Conservation (phyloP, 2,113 vertebrate species). For the Nesogale talazaci region DNA sequence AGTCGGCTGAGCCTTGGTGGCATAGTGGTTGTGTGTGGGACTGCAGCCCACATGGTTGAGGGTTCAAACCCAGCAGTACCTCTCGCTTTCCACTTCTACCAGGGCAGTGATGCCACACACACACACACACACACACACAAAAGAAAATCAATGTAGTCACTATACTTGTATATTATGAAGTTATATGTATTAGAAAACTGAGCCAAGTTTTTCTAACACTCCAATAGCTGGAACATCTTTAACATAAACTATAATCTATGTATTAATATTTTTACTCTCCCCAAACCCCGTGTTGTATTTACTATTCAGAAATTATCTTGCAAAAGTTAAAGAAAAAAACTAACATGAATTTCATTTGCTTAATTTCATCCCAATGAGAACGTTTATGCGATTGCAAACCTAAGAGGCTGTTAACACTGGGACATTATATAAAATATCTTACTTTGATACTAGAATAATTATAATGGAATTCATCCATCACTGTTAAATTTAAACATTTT, state of each 20-base stretch:
- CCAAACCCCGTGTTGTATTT: background rate
- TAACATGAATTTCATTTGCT: background rate
- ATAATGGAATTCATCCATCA: background rate
- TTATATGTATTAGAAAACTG: background rate
- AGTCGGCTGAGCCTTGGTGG: too few species aligned
- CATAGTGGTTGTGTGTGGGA: too few species aligned
- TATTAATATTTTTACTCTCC: background rate
- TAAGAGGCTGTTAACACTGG: background rate
- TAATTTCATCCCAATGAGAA: background rate
- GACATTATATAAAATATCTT: background rate
- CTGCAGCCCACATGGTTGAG: too few species aligned
- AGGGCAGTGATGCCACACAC: too few species aligned
- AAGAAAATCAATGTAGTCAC: too few species aligned
- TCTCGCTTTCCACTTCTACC: too few species aligned
- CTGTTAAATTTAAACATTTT: background rate
- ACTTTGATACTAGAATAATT: slow-evolving; percentile 4
- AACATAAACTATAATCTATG: background rate
- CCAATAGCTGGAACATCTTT: background rate
- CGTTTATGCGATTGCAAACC: slow-evolving; percentile 3
- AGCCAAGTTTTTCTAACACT: background rate
- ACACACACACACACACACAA: too few species aligned
- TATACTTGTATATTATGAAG: too few species aligned
- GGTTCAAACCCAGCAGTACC: too few species aligned
- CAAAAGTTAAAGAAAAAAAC: background rate
- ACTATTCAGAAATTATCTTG: background rate